A percentile compares a stretch with the other conserved stretches of the same genome.
Conservation (phyloP, 2,888 invertebrate species). For the Syrista parreyssii region DNA sequence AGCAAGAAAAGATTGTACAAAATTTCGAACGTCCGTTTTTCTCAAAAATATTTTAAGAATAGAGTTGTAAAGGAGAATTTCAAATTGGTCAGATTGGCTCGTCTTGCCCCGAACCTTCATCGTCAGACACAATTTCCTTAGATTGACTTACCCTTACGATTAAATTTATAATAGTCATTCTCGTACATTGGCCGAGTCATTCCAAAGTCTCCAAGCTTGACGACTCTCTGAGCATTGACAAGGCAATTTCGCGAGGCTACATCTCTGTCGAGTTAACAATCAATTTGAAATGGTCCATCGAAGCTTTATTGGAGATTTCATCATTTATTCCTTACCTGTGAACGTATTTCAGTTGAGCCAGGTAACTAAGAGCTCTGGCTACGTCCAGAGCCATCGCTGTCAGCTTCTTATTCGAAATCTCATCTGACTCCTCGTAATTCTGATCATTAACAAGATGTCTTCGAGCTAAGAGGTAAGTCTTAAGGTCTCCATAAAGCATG, state of each 20-base stretch:
- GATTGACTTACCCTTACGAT: constrained; percentile 74
- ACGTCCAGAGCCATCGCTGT: constrained; percentile 91
- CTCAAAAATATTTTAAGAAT: neutral
- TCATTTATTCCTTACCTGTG: constrained; percentile 70
- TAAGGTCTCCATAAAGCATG: constrained; percentile 92
- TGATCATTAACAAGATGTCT: constrained; percentile 81
- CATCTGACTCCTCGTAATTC: constrained; percentile 76
- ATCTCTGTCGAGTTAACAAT: constrained; percentile 71
- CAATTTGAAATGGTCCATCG: no score
- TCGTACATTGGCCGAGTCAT: constrained; percentile 91
- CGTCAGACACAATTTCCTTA: neutral
- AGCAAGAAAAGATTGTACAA: no score
- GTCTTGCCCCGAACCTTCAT: neutral
- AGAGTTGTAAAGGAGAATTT: neutral
- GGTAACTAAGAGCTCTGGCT: constrained; percentile 85
- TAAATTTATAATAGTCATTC: constrained; percentile 90
- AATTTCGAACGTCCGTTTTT: neutral
- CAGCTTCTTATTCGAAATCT: constrained; percentile 81
- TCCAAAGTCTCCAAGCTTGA: constrained; percentile 89
- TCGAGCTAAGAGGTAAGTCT: constrained; percentile 87
- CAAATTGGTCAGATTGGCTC: no score
- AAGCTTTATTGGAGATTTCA: no score
- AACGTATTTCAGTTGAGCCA: constrained; percentile 86
- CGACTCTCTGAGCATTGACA: constrained; percentile 77
- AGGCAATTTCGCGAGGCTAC: constrained; percentile 84